Percentiles rank a stretch among this genome's conserved stretches.
These are phyloP conservation scores for Pterois miles DNA, from an alignment of 2,797 vertebrate species.

Conservation along the genomic window DNA sequence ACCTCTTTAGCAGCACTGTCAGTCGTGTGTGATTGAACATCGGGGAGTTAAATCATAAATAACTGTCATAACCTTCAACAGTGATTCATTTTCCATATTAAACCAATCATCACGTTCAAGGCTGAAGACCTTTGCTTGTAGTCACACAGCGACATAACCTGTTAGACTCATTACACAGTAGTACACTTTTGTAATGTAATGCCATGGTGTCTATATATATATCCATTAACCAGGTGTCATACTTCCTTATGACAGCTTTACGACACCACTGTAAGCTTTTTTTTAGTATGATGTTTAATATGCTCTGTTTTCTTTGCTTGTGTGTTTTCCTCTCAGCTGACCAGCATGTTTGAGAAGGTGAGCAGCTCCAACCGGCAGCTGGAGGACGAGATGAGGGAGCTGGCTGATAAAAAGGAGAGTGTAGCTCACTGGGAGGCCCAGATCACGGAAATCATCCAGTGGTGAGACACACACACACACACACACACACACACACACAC, in stretches of 20 bases:
- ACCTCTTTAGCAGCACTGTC: not conserved
- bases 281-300: not conserved
- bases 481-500: not conserved
- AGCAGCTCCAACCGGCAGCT: conserved; percentile 88
- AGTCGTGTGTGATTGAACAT: not conserved
- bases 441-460: conserved; percentile 99
- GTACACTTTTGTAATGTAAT: not conserved
- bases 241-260: conserved; percentile 5
- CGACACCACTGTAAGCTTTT: not conserved
- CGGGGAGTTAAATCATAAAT: conserved; percentile 17
- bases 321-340: conserved; percentile 80
- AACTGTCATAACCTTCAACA: conserved; percentile 4
- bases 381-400: conserved; percentile 94
- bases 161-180: conserved; percentile 8
- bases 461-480: conserved; percentile 83
- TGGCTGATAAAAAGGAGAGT: conserved; percentile 97
- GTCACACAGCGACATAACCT: not conserved
- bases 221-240: conserved; percentile 4
- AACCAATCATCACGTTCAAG: not conserved
- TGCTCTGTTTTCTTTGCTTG: not conserved
- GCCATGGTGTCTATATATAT: not conserved
- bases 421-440: conserved; percentile 99
- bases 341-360: conserved; percentile 87
- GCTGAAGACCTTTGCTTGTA: not conserved
- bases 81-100: conserved; percentile 12